Percentiles rank a stretch among this genome's conserved stretches.
These are phyloP conservation scores for Distichodus sexfasciatus DNA, from an alignment of 2,797 vertebrate species.

Conservation along the genomic window DNA sequence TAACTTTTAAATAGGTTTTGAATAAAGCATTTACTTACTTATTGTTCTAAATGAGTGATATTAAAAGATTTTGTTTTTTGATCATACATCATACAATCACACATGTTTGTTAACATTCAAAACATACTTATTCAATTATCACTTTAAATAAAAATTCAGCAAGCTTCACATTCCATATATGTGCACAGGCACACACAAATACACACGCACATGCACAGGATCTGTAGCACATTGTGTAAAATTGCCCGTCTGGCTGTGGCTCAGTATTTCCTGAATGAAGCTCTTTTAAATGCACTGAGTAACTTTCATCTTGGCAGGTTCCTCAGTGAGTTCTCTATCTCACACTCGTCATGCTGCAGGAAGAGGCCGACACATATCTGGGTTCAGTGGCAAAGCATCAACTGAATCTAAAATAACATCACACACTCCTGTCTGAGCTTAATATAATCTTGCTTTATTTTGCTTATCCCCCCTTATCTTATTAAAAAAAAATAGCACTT, in stretches of 20 bases:
- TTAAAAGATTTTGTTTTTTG: too few relatives aligned
- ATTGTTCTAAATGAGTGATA: too few relatives aligned
- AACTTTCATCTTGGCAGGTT: slow-evolving; percentile 44
- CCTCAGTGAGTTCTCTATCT: slow-evolving; percentile 44
- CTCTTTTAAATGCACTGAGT: slow-evolving; percentile 51
- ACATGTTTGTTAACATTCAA: too few relatives aligned
- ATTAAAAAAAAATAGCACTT: too few relatives aligned
- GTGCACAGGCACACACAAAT: too few relatives aligned
- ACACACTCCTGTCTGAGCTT: slow-evolving; percentile 23
- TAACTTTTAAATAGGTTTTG: too few relatives aligned
- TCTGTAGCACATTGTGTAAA: slow-evolving; percentile 30
- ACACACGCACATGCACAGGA: slow-evolving; percentile 16
- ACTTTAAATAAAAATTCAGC: too few relatives aligned
- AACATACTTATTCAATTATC: too few relatives aligned
- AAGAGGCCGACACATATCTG: slow-evolving; percentile 38
- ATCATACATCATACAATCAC: too few relatives aligned
- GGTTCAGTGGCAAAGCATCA: slow-evolving; percentile 35
- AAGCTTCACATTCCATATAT: too few relatives aligned
- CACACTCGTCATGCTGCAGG: slow-evolving; percentile 35
- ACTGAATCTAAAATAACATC: slow-evolving; percentile 30
- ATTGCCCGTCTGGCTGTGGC: slow-evolving; percentile 33
- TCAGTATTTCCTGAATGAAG: slow-evolving; percentile 47
- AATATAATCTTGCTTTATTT: not conserved
- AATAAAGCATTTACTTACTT: too few relatives aligned
- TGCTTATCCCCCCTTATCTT: too few relatives aligned